Evolutionary conservation across 1,140 invertebrate genomes (phyloP).

Genomic region (Drosophila lacteicornis): DNA sequence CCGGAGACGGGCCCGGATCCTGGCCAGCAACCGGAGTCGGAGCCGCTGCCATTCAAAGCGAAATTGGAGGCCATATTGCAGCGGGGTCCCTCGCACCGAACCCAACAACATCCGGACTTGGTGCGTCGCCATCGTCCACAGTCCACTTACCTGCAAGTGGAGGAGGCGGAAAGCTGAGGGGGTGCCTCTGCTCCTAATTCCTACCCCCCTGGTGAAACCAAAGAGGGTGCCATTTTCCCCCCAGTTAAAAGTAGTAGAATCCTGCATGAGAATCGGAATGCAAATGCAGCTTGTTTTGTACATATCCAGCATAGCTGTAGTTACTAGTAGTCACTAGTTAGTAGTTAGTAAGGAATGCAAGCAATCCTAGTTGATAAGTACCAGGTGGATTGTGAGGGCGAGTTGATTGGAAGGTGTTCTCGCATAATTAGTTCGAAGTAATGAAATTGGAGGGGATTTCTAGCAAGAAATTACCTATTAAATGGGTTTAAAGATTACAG

Average conservation of each 20-base stretch:
- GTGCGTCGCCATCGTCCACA: constrained; percentile 62
- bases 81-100: constrained; percentile 78
- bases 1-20: constrained; percentile 25
- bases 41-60: constrained; percentile 74
- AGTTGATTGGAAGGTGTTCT: not conserved
- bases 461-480: not conserved
- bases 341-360: constrained; percentile 37
- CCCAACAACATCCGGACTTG: constrained; percentile 67
- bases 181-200: not conserved
- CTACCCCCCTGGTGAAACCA: constrained; percentile 17
- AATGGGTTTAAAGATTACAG: not conserved
- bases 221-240: constrained; percentile 43
- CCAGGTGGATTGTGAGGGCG: constrained; percentile 7
- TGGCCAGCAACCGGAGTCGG: constrained; percentile 26
- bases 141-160: constrained; percentile 55
- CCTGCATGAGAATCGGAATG: constrained; percentile 38
- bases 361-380: constrained; percentile 69
- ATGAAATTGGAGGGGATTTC: not conserved
- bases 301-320: constrained; percentile 40
- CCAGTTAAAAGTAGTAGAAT: constrained; percentile 29
- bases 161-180: constrained; percentile 52
- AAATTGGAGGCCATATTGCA: constrained; percentile 83
- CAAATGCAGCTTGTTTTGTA: constrained; percentile 39
- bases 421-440: not conserved
- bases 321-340: constrained; percentile 47